Percentiles rank a stretch among this genome's conserved stretches.
phyloP scores from a whole-genome alignment of 2,888 invertebrate genomes.

The Hypena proboscidalis region DNA sequence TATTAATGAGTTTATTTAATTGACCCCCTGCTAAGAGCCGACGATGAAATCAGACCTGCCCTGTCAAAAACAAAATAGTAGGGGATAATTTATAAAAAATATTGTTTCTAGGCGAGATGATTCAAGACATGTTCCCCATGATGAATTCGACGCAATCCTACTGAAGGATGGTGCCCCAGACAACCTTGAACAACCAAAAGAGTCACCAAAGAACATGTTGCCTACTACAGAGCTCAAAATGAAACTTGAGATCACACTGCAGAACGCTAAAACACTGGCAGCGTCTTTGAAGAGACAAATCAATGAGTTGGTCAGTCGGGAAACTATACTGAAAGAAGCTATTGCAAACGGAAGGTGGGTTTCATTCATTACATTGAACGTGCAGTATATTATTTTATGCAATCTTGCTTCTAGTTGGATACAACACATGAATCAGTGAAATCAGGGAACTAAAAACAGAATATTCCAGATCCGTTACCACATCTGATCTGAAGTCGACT shows the following conservation, averaged over 20 bases:
- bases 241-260: constrained; percentile 57
- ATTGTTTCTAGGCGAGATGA: constrained; percentile 9
- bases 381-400: no score
- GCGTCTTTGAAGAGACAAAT: constrained; percentile 61
- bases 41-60: no score
- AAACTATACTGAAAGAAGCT: constrained; percentile 63
- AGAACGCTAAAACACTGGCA: constrained; percentile 56
- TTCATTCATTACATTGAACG: no score
- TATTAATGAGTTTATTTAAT: no score
- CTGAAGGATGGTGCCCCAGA: constrained; percentile 4
- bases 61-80: no score
- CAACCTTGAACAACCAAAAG: constrained; percentile 6
- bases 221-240: constrained; percentile 46
- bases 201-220: constrained; percentile 18
- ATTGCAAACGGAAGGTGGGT: constrained; percentile 73
- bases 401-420: no score
- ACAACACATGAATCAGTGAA: no score
- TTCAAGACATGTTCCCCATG: constrained; percentile 16
- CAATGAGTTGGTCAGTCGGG: constrained; percentile 45
- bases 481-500: no score
- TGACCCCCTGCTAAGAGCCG: no score
- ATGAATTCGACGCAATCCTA: constrained; percentile 18
- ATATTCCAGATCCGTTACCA: no score
- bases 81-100: no score
- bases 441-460: no score